Evolutionary conservation across 2,113 vertebrate species (phyloP), one percentile per base, ranked within the genome.

Genomic region (Ptilonorhynchus violaceus): DNA sequence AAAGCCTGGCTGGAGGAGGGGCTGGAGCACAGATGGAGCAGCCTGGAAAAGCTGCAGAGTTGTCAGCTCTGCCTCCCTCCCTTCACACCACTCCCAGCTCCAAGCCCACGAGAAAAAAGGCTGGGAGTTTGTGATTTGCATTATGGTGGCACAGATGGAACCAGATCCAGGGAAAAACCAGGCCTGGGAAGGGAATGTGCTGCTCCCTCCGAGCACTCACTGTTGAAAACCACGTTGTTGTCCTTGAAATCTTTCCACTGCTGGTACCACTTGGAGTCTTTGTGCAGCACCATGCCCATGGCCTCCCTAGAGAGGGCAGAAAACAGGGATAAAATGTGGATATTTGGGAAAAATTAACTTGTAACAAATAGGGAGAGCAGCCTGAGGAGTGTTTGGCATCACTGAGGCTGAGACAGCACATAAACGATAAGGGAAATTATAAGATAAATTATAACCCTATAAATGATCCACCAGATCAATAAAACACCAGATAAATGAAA

Each of bases 231-330:
- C 50, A 98, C 97, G 1, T 99, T 99, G 98, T 99, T 99, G 97
- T 99, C 99, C 97, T 98, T 99, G 97, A 99, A 99, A 78, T 99
- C 99, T 76, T 99, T 99, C 99, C 99, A 99, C 96, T 99, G 99
- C 93, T 99, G 99, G 96, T 98, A 99, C 99, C 99, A 99, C 59
- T 98, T 99, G 13, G 99, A 99, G 97, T 99, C 99, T 85, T 99
- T 99, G 95, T 99, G 99, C 39, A 99, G 97, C 88, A 99, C 99
- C 18, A 99, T 96, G 3, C 99, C 99, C 98, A 99, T 97, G 10
- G 99, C 99, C 72, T 99, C 99, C 97, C 99, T 99, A 70, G n/a
- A 60, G 81, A 92, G 55, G 6, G 10, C 30, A 67, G 22, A 23
- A 86, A 73, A 76, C 23, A 20, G 3, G 13, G 33, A 35, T 14